Evolutionary conservation across 30 jellyfish, hydroid and myxozoan species (phyloP), one percentile per base, ranked within the genome.

Genomic region (Pelagia noctiluca): DNA sequence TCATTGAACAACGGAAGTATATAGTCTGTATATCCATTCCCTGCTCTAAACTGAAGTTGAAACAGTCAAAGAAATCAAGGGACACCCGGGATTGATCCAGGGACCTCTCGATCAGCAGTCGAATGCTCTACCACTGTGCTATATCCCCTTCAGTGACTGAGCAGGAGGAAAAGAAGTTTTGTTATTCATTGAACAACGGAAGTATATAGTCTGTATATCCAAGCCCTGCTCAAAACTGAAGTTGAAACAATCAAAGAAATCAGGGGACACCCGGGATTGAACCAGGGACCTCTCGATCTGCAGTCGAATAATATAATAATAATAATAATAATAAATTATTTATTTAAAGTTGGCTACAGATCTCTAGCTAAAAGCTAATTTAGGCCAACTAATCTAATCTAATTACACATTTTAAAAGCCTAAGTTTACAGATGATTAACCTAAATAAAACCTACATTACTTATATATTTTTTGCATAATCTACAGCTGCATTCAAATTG

Each of bases 121-220:
- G 72, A 60, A 60, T n/a, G 72, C 72, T 60, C 72, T 60, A 60
- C 72, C 72, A 60, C 72, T 60, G 72, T 5, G 72, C 72, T 60
- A 60, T 60, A 26, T 60, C 34, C 72, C 72, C 72, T 5, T 16
- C 12, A 42, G 8, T 5, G 57, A 16, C 57, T 5, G 57, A 16
- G 8, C 16, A 42, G 57, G 16, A 8, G 12, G 16, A 16, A 42
- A 42, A 42, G 8, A 16, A 42, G 12, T 5, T 42, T 8, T 42
- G 16, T 42, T 16, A 42, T 42, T 5, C 8, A 42, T 5, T 42
- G 57, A 42, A 16, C 8, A 42, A 42, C 57, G 57, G 16, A 16
- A 42, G n/a, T n/a, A n/a, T n/a, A n/a, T n/a, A n/a, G n/a, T n/a
- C n/a, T n/a, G n/a, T n/a, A n/a, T n/a, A n/a, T n/a, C n/a, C n/a